Conservation (phyloP, 2,888 invertebrate genomes). For the Napeogenes sylphis region DNA sequence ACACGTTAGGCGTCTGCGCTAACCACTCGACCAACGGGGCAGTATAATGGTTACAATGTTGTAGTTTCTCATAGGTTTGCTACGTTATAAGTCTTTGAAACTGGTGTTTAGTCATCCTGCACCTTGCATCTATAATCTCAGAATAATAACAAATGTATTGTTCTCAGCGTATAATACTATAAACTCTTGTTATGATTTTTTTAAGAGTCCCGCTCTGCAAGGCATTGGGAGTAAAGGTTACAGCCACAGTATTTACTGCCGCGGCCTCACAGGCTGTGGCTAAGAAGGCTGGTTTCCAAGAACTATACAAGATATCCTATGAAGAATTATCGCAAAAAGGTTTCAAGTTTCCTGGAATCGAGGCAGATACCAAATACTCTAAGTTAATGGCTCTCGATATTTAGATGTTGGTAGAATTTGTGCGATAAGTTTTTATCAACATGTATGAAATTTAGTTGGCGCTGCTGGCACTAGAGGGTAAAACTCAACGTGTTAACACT, state of each 20-base stretch:
- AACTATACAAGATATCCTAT: constrained; percentile 61
- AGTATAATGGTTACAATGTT: too few species aligned
- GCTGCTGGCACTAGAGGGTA: too few species aligned
- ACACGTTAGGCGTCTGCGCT: too few species aligned
- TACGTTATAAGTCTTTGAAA: too few species aligned
- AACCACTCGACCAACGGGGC: too few species aligned
- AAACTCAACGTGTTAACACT: too few species aligned
- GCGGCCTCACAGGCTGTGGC: constrained; percentile 72
- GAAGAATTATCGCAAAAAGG: constrained; percentile 65
- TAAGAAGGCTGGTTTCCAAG: constrained; percentile 67
- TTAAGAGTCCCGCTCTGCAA: constrained; percentile 71
- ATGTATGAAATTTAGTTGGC: constrained; percentile 36
- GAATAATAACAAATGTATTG: too few species aligned
- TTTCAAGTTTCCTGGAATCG: constrained; percentile 61
- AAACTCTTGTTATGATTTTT: constrained; percentile 16
- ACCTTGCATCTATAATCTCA: too few species aligned
- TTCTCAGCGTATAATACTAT: too few species aligned
- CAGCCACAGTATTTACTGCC: constrained; percentile 74
- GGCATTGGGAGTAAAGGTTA: constrained; percentile 64
- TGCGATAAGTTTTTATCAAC: constrained; percentile 30
- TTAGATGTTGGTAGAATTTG: constrained; percentile 26
- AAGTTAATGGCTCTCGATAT: constrained; percentile 66
- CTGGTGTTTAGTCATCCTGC: too few species aligned
- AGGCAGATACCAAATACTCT: constrained; percentile 59
- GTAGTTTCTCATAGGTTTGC: too few species aligned